phyloP scores from a whole-genome alignment of 2,797 vertebrate genomes.

The Bradypus variegatus region DNA sequence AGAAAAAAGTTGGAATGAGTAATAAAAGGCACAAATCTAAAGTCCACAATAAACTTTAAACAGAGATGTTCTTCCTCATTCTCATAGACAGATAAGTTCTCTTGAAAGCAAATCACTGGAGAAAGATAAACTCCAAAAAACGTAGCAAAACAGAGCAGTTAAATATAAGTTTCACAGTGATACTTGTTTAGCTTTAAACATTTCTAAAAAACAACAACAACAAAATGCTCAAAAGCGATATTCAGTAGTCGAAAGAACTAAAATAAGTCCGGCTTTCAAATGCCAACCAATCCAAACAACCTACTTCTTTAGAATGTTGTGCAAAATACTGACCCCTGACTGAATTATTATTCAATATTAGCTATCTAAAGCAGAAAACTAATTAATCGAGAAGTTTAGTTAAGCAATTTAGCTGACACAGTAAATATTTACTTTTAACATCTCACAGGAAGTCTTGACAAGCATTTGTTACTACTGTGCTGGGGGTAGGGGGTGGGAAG shows the following conservation, averaged over 20 bases:
- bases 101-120: constrained; percentile 31
- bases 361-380: constrained; percentile 39
- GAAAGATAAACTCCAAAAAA: constrained; percentile 37
- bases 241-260: constrained; percentile 10
- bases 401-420: constrained; percentile 55
- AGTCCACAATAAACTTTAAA: constrained; percentile 49
- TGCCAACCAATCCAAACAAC: constrained; percentile 41
- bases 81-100: background rate
- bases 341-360: constrained; percentile 45
- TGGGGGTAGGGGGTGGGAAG: constrained; percentile 23
- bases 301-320: constrained; percentile 23
- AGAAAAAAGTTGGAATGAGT: constrained; percentile 42
- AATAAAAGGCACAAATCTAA: constrained; percentile 52
- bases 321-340: constrained; percentile 24
- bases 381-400: constrained; percentile 50
- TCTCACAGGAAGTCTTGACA: constrained; percentile 64
- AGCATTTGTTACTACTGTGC: constrained; percentile 49
- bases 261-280: constrained; percentile 32
- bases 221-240: constrained; percentile 25
- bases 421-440: constrained; percentile 61
- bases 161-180: constrained; percentile 8
- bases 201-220: constrained; percentile 37
- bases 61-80: constrained; percentile 51
- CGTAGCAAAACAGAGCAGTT: constrained; percentile 31
- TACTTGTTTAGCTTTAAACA: constrained; percentile 37